Conservation (phyloP, 2,888 invertebrate species). For the Euplagia quadripunctaria region DNA sequence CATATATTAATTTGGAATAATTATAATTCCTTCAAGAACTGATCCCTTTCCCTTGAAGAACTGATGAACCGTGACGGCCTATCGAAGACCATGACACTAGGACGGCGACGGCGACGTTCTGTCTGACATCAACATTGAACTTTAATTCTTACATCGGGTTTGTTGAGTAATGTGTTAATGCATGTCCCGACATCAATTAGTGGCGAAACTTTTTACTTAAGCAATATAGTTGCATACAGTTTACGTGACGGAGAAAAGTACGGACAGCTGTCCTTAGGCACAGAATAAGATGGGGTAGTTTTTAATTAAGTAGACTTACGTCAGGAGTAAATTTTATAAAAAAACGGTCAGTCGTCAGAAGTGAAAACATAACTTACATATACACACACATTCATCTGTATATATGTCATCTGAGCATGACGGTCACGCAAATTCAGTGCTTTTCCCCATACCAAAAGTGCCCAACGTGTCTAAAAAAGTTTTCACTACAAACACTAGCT, state of each 20-base stretch:
- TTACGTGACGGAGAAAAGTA: neutral
- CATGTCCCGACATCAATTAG: slow-evolving; percentile 29
- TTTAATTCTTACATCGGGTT: slow-evolving; percentile 32
- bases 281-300: neutral
- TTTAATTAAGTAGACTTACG: neutral
- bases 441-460: too few species aligned
- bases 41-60: neutral
- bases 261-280: neutral
- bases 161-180: slow-evolving; percentile 42
- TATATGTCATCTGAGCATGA: too few species aligned
- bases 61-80: slow-evolving; percentile 7
- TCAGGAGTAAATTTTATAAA: too few species aligned
- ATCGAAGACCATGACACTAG: slow-evolving; percentile 40
- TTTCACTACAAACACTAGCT: too few species aligned
- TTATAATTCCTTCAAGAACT: too few species aligned
- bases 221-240: neutral
- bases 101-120: slow-evolving; percentile 19
- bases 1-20: too few species aligned
- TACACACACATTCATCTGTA: too few species aligned
- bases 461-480: too few species aligned
- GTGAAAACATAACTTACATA: too few species aligned
- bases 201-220: slow-evolving; percentile 28
- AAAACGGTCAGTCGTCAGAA: too few species aligned
- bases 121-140: slow-evolving; percentile 47
- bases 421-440: too few species aligned